These are phyloP conservation scores for Telmatochromis brichardi DNA, from an alignment of 2,113 vertebrate genomes.

Conservation along the genomic window DNA sequence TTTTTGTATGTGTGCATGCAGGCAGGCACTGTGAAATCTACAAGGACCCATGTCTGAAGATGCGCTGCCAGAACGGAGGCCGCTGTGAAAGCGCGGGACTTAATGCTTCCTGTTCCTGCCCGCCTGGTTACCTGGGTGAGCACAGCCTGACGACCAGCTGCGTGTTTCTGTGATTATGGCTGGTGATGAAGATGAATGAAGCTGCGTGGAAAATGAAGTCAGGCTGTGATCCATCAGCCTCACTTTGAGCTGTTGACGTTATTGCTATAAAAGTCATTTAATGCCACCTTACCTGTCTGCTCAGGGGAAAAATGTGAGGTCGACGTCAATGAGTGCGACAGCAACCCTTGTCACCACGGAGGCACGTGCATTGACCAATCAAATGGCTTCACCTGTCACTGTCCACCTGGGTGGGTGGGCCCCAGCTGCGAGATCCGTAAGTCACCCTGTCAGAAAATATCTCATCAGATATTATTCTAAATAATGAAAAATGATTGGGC, in stretches of 20 bases:
- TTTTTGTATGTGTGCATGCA: conserved; percentile 36
- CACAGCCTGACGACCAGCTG: background rate
- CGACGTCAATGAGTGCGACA: conserved; percentile 90
- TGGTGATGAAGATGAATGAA: background rate
- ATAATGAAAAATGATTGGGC: background rate
- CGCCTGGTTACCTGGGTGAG: conserved; percentile 82
- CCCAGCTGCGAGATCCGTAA: conserved; percentile 95
- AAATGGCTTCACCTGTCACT: conserved; percentile 89
- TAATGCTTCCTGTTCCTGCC: conserved; percentile 84
- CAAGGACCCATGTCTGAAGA: conserved; percentile 87
- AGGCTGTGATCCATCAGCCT: background rate
- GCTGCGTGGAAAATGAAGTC: background rate
- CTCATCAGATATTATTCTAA: background rate
- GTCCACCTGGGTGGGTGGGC: conserved; percentile 93
- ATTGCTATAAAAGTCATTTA: background rate
- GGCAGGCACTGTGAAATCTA: conserved; percentile 89
- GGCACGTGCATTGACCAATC: conserved; percentile 92
- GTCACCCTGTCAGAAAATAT: conserved; percentile 50
- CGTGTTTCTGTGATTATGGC: background rate
- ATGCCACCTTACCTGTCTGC: background rate
- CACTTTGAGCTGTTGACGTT: background rate
- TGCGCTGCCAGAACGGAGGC: conserved; percentile 88
- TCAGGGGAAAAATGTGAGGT: conserved; percentile 89
- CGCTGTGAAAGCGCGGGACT: conserved; percentile 82
- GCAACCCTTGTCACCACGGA: conserved; percentile 89